phyloP scores from a whole-genome alignment of 2,113 vertebrate species.

The Oreamnos americanus region DNA sequence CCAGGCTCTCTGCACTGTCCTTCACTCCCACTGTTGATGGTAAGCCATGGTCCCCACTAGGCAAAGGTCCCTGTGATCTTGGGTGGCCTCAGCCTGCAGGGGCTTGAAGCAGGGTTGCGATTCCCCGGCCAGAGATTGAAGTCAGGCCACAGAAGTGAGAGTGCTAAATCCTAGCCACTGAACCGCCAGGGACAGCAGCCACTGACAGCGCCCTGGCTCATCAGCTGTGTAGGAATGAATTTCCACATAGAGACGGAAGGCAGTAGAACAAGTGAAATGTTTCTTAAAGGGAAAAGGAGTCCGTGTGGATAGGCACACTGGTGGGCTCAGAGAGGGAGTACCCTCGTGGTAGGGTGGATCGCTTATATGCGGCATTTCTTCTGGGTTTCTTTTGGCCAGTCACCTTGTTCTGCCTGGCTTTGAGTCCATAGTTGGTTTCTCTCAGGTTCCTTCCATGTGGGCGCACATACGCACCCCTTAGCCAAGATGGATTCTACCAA shows the following conservation, averaged over 20 bases:
- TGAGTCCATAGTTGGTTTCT: not conserved
- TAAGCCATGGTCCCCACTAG: accelerated
- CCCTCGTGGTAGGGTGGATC: not conserved
- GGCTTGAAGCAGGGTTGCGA: not conserved
- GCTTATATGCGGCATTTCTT: not conserved
- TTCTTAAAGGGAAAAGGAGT: not conserved
- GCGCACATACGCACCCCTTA: not conserved
- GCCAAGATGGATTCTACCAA: not conserved
- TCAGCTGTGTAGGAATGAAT: not conserved
- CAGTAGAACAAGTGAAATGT: no score
- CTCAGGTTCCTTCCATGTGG: not conserved
- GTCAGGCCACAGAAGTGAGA: not conserved
- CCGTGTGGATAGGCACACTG: not conserved
- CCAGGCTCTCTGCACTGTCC: not conserved
- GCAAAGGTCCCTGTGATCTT: not conserved
- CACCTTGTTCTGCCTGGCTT: not conserved
- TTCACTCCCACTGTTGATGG: accelerated
- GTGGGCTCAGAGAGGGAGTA: not conserved
- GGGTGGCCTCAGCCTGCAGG: not conserved
- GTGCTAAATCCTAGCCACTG: not conserved
- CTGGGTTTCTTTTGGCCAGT: not conserved
- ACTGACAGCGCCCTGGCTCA: not conserved
- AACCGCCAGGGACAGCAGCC: not conserved
- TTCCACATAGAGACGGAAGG: not conserved
- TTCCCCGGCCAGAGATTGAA: not conserved